Base-by-base conservation (phyloP, 2,113 vertebrate genomes). In the Chloroceryle aenea region DNA sequence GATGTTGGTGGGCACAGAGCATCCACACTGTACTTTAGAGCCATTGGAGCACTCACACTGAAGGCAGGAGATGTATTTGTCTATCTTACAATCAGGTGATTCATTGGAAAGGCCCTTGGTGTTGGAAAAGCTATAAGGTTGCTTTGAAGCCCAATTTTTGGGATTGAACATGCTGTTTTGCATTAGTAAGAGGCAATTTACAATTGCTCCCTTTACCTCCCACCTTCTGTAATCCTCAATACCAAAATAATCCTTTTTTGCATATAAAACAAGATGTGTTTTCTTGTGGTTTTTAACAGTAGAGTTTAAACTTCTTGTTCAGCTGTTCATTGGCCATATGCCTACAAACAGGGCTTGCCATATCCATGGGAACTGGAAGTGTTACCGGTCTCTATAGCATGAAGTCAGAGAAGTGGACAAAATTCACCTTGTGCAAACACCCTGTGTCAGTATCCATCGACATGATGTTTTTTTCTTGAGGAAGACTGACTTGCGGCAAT, bases 1-100 rank as follows among this genome's bases (percentile, higher is more conserved):
- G 23, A 75, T 1, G 0, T 18, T 50, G 34, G 9, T 32, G 40
- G 21, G 14, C 43, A 47, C 2, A 3, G 45, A 66, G 7, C 15
- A 26, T 34, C 14, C 59, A 18, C 3, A 0, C 66, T 10, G 48
- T 40, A n/a, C 6, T 53, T 40, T 9, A 36, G 48, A 25, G 29
- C 25, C 5, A 1, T 10, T 5, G 2, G 13, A 17, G 7, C 9
- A 38, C 48, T 30, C 20, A n/a, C 3, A 0, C n/a, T n/a, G n/a
- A 83, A 85, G n/a, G n/a, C 40, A 73, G 29, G 26, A 79, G 14
- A 7, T 30, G 0, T 63, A 18, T 52, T 85, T 85, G 18, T 53
- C 47, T 75, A 7, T 1, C 5, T 72, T 69, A 19, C 21, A 53
- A 20, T 68, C 40, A 52, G 43, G 71, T 43, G 34, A 5, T 47